phyloP scores from a whole-genome alignment of 1,140 invertebrate species.

The Metaphire vulgaris region DNA sequence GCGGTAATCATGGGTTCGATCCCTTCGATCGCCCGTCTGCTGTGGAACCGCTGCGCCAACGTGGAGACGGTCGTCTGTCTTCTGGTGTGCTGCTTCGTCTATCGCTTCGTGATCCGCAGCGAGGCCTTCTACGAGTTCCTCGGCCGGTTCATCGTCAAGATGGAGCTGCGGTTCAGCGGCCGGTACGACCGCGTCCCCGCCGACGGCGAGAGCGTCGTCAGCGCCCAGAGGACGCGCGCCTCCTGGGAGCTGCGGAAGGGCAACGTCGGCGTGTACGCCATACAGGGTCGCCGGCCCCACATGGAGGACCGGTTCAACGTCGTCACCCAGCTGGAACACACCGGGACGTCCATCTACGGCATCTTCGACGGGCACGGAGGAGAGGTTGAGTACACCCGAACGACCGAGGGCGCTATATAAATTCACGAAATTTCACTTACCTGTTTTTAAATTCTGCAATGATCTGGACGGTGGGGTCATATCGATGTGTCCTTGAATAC shows the following conservation, averaged over 20 bases:
- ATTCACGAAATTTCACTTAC: too few relatives aligned
- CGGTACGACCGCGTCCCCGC: slow-evolving; percentile 14
- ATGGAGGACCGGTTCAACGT: slow-evolving; percentile 90
- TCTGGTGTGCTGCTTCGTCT: neutral
- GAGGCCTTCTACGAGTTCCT: slow-evolving; percentile 20
- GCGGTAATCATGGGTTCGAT: too few relatives aligned
- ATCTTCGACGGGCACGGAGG: slow-evolving; percentile 93
- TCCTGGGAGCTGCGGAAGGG: slow-evolving; percentile 68
- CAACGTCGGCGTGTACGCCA: slow-evolving; percentile 73
- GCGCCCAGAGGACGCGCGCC: slow-evolving; percentile 31
- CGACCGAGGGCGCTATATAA: too few relatives aligned
- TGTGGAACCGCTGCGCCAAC: slow-evolving; percentile 16
- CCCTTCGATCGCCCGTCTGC: too few relatives aligned
- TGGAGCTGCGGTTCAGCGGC: slow-evolving; percentile 19
- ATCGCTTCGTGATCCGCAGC: slow-evolving; percentile 11
- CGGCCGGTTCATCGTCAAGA: slow-evolving; percentile 13
- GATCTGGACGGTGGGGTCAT: too few relatives aligned
- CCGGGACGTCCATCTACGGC: slow-evolving; percentile 75
- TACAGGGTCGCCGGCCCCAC: slow-evolving; percentile 75
- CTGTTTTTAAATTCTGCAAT: too few relatives aligned
- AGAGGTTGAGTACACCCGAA: slow-evolving; percentile 67
- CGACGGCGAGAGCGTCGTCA: slow-evolving; percentile 13
- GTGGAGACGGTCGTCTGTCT: neutral
- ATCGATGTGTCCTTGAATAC: too few relatives aligned
- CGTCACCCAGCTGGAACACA: slow-evolving; percentile 61